Conservation (phyloP, 2,888 invertebrate genomes). For the Nemotelus nigrinus region DNA sequence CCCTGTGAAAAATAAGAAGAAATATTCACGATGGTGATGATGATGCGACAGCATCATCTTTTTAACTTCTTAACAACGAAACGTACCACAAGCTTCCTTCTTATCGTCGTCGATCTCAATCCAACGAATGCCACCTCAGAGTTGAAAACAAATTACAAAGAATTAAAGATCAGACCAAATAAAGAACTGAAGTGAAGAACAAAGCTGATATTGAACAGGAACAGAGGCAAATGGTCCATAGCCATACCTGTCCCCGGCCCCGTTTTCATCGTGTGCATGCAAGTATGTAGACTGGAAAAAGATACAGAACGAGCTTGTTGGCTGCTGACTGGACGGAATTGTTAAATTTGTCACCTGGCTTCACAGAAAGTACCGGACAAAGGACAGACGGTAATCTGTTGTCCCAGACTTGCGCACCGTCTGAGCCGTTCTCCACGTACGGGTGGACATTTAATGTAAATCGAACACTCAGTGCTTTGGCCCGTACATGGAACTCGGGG, state of each 20-base stretch:
- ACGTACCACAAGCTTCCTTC: slow-evolving; percentile 40
- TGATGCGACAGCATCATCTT: slow-evolving; percentile 38
- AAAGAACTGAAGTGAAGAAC: slow-evolving; percentile 28
- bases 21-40: slow-evolving; percentile 34
- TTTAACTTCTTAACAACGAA: slow-evolving; percentile 20
- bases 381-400: slow-evolving; percentile 10
- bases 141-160: slow-evolving; percentile 45
- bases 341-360: slow-evolving; percentile 42
- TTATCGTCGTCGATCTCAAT: slow-evolving; percentile 38
- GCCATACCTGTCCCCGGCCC: background rate
- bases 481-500: background rate
- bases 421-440: background rate
- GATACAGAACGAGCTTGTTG: slow-evolving; percentile 5
- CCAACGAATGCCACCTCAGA: slow-evolving; percentile 43
- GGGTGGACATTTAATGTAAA: too few relatives aligned
- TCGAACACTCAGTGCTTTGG: background rate
- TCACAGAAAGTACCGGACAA: slow-evolving; percentile 12
- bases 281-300: background rate
- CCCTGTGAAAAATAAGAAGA: background rate
- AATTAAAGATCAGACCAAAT: slow-evolving; percentile 44
- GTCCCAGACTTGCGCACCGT: slow-evolving; percentile 18
- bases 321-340: slow-evolving; percentile 33
- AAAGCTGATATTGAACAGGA: slow-evolving; percentile 3
- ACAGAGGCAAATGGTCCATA: slow-evolving; percentile 10
- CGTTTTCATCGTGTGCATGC: background rate